Conservation (phyloP, 2,113 vertebrate genomes). For the Engystomops pustulosus region DNA sequence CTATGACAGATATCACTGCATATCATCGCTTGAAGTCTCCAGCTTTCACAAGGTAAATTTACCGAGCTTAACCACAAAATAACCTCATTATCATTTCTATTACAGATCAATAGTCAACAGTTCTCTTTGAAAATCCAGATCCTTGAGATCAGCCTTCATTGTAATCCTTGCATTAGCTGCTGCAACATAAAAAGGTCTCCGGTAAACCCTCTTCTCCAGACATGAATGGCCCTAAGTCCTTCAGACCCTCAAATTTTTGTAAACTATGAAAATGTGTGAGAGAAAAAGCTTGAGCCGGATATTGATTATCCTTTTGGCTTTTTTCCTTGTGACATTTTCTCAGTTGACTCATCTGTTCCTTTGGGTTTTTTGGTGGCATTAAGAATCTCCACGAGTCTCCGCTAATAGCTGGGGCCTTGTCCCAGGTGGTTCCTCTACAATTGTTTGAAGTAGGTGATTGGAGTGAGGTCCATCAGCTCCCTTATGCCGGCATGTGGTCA, state of each 20-base stretch:
- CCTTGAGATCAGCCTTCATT: constrained; percentile 62
- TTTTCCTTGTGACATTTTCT: constrained; percentile 64
- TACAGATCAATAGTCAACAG: constrained; percentile 71
- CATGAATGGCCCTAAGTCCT: background rate
- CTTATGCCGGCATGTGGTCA: constrained; percentile 67
- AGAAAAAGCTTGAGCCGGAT: constrained; percentile 40
- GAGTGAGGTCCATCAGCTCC: constrained; percentile 66
- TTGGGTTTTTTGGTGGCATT: constrained; percentile 66
- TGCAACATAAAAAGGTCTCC: constrained; percentile 66
- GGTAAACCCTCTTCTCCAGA: constrained; percentile 55
- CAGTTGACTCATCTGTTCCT: constrained; percentile 65
- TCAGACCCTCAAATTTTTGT: constrained; percentile 54
- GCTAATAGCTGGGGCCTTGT: constrained; percentile 67
- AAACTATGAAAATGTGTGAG: constrained; percentile 53
- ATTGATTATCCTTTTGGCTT: constrained; percentile 63
- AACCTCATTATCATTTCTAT: constrained; percentile 80
- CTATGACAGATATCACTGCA: background rate
- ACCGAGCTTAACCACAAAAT: constrained; percentile 67
- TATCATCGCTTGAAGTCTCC: background rate
- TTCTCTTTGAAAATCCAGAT: constrained; percentile 68
- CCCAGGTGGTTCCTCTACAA: constrained; percentile 62
- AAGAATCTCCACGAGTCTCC: constrained; percentile 66
- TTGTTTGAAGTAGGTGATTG: constrained; percentile 72
- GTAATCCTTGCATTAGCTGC: constrained; percentile 58
- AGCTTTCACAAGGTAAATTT: constrained; percentile 65